A percentile compares a stretch with the other conserved stretches of the same genome.
phyloP scores from a whole-genome alignment of 2,888 invertebrate species.

The Drosophila neoperkinsi region DNA sequence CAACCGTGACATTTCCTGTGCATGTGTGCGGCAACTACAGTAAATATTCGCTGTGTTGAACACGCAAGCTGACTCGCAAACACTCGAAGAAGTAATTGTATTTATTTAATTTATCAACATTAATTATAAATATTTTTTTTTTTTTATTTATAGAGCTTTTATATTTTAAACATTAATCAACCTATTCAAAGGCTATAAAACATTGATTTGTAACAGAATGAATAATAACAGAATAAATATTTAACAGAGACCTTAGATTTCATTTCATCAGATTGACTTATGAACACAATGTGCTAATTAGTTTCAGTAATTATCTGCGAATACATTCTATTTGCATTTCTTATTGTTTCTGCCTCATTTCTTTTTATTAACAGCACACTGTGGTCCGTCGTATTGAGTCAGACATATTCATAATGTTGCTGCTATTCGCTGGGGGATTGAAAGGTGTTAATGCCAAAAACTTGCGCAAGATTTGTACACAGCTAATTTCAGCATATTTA shows the following conservation, averaged over 20 bases:
- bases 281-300: neutral
- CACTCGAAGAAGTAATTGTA: neutral
- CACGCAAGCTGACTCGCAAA: neutral
- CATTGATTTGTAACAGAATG: too few species aligned
- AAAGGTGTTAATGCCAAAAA: slow-evolving; percentile 81
- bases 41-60: slow-evolving; percentile 3
- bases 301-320: neutral
- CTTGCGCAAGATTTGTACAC: slow-evolving; percentile 78
- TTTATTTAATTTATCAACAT: neutral
- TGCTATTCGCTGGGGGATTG: slow-evolving; percentile 62
- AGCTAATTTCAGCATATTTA: slow-evolving; percentile 75
- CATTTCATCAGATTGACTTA: neutral
- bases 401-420: slow-evolving; percentile 58
- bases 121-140: neutral
- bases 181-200: too few species aligned
- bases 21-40: slow-evolving; percentile 57
- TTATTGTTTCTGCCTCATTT: neutral
- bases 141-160: too few species aligned
- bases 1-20: slow-evolving; percentile 77
- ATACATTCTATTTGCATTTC: neutral
- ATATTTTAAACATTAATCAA: too few species aligned
- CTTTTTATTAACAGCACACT: neutral
- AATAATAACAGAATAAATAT: neutral
- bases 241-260: neutral
- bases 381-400: slow-evolving; percentile 23